These are phyloP conservation scores for Hymenopus coronatus DNA, from an alignment of 2,888 invertebrate species.

Conservation along the genomic window DNA sequence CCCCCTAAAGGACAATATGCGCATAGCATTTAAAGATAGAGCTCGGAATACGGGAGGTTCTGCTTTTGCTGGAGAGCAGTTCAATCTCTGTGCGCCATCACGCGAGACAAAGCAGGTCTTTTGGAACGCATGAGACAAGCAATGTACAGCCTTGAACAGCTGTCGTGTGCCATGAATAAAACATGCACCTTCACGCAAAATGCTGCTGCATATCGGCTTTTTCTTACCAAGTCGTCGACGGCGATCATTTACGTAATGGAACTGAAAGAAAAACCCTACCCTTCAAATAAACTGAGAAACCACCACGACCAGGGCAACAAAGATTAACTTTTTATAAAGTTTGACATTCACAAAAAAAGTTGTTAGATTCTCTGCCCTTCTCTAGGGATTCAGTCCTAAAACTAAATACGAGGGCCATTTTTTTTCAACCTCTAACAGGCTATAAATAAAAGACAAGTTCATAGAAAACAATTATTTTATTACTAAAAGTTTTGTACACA, in stretches of 20 bases:
- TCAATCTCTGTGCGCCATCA: background rate
- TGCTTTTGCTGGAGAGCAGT: background rate
- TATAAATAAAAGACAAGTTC: too few relatives aligned
- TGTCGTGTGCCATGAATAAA: background rate
- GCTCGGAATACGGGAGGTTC: too few relatives aligned
- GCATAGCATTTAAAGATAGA: too few relatives aligned
- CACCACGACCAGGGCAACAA: background rate
- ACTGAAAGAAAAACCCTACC: background rate
- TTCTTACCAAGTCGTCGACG: background rate
- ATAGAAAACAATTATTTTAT: too few relatives aligned
- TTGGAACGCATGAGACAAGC: background rate
- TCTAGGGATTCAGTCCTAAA: too few relatives aligned
- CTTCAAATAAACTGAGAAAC: background rate
- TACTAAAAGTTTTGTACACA: too few relatives aligned
- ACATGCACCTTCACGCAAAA: background rate
- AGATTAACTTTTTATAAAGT: too few relatives aligned
- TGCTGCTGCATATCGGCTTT: background rate
- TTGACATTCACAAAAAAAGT: too few relatives aligned
- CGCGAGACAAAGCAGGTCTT: background rate
- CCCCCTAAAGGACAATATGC: too few relatives aligned
- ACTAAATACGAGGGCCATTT: too few relatives aligned
- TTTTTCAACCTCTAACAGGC: too few relatives aligned
- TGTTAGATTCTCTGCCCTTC: too few relatives aligned
- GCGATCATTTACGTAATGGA: background rate
- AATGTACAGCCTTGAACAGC: background rate